A percentile compares a stretch with the other conserved stretches of the same genome.
These are phyloP conservation scores for Gavia stellata DNA, from an alignment of 2,113 vertebrate genomes.

Conservation along the genomic window DNA sequence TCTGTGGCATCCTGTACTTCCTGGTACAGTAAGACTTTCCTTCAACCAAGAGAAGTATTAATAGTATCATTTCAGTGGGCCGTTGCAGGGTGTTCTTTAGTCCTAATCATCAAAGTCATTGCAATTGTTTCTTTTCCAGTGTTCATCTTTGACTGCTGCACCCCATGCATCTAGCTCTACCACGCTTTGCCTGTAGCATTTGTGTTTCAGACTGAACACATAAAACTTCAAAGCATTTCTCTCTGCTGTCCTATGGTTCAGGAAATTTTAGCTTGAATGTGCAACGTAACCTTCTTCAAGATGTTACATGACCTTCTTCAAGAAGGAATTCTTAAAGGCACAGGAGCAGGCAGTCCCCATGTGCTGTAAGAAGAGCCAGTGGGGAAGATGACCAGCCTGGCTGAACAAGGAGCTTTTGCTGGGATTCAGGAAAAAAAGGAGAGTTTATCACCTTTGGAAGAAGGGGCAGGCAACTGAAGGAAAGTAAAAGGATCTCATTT, in stretches of 20 bases:
- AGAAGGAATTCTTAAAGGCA: too few species aligned
- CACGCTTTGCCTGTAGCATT: not conserved
- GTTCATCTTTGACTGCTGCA: not conserved
- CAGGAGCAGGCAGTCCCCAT: too few species aligned
- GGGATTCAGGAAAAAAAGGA: too few species aligned
- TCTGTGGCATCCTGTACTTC: not conserved
- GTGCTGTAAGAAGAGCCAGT: too few species aligned
- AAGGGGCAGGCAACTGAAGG: too few species aligned
- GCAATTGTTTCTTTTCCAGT: not conserved
- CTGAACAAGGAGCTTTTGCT: too few species aligned
- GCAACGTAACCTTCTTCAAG: rapidly evolving
- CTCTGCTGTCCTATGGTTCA: not conserved
- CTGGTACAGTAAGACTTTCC: not conserved
- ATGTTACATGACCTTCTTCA: too few species aligned
- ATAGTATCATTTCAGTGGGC: not conserved
- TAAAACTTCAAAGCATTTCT: not conserved
- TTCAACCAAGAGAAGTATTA: not conserved
- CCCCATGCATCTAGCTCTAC: not conserved
- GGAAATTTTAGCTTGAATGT: not conserved
- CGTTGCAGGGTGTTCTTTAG: not conserved
- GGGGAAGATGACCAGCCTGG: too few species aligned
- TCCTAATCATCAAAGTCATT: not conserved
- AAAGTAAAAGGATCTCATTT: too few species aligned
- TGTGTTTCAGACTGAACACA: not conserved
- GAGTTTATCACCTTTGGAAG: too few species aligned